Base-by-base conservation (phyloP, 2,888 invertebrate species). In the Lasioglossum lativentre region DNA sequence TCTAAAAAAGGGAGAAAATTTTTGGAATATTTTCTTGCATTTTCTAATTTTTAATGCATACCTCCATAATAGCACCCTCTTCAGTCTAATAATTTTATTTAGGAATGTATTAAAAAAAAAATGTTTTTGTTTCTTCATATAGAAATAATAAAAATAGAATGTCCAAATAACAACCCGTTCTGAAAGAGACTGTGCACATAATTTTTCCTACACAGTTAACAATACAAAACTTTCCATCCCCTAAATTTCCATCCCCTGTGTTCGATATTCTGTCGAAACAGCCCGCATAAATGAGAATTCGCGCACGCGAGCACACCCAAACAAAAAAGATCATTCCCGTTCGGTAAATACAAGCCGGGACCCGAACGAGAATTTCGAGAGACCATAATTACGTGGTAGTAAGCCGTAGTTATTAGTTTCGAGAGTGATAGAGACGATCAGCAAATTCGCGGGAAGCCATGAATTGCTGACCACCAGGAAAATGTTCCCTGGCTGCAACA, bases 391-490 rank as follows among this genome's bases (percentile, higher is more conserved):
- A 47, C 73, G 42, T 42, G 23, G 19, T 34, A n/a, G 70, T n/a
- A 23, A 40, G 27, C 42, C 30, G n/a, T 42, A 40, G 52, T 45
- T 77, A 82, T 71, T 59, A 63, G 47, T 75, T 85, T 66, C 75
- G 47, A 68, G 70, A 30, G 71, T 23, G 52, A 73, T 76, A 59
- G 45, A 76, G 73, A 71, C 66, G 75, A 76, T 82, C 78, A 71
- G 82, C 63, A 59, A 27, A 47, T 68, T 77, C 47, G 12, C 4
- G 10, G 12, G 2, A n/a, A 56, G n/a, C 56, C 56, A 16, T 5
- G 63, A 72, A 63, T 73, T 75, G 75, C 79, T 75, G 74, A 68
- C 79, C 70, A 34, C 14, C 19, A 34, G 66, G 86, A 83, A 86
- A 86, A 86, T 70, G 23, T 76, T 70, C 59, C 42, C 59, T 14